phyloP scores from a whole-genome alignment of 2,797 vertebrate species.

The Tolypeutes matacus region DNA sequence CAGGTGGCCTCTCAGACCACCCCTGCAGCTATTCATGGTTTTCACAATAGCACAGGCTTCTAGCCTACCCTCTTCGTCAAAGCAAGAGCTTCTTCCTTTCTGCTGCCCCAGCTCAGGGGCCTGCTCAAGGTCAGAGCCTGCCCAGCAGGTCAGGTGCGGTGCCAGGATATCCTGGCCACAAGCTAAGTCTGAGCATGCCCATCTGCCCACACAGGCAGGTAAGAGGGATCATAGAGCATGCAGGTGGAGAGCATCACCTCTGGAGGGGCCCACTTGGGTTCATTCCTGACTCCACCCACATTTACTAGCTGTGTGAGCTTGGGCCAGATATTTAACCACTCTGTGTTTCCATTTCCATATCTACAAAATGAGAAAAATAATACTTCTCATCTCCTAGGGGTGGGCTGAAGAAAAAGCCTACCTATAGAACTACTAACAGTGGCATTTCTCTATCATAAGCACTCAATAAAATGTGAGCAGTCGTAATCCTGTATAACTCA shows the following conservation, averaged over 20 bases:
- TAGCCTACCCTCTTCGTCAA: not conserved
- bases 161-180: not conserved
- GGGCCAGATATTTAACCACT: not conserved
- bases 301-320: not conserved
- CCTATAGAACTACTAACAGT: not conserved
- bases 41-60: not conserved
- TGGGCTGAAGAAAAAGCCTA: not conserved
- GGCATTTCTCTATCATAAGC: not conserved
- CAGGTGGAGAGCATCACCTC: too few relatives aligned
- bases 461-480: not conserved
- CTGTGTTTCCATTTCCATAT: not conserved
- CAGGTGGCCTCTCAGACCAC: not conserved
- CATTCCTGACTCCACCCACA: not conserved
- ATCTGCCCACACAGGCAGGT: not conserved
- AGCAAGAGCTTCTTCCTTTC: not conserved
- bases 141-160: not conserved
- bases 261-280: too few relatives aligned
- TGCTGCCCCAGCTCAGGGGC: not conserved
- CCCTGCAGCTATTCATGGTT: not conserved
- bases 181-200: accelerated
- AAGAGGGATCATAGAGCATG: not conserved
- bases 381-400: not conserved
- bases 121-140: not conserved
- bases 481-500: not conserved
- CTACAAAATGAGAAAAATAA: slow-evolving; percentile 7